These are phyloP conservation scores for Dendrolimus kikuchii DNA, from an alignment of 1,140 invertebrate genomes.

Conservation along the genomic window DNA sequence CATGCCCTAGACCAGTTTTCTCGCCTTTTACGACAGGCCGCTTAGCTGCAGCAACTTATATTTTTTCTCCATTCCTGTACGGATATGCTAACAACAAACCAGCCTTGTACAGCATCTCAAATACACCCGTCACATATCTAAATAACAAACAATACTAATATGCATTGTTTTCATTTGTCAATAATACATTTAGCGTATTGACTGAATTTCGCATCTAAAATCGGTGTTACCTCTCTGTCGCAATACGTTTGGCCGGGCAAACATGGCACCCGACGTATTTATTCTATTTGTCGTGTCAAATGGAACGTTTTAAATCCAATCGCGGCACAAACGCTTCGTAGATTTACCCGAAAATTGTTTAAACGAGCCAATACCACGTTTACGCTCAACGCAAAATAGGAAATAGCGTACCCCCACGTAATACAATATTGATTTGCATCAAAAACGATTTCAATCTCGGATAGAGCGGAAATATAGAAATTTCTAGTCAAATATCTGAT, in stretches of 20 bases:
- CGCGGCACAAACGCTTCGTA: conserved; percentile 18
- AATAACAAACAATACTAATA: no score
- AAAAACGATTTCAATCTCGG: no score
- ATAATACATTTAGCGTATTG: not conserved
- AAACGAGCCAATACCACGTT: conserved; percentile 8
- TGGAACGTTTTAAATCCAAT: conserved; percentile 38
- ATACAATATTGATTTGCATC: no score
- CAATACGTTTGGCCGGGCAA: conserved; percentile 22
- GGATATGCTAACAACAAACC: no score
- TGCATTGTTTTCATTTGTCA: not conserved
- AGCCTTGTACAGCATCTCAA: no score
- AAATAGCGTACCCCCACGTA: not conserved
- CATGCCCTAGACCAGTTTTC: no score
- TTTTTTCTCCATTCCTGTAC: no score
- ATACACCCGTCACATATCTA: no score
- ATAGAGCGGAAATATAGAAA: no score
- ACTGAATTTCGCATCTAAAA: not conserved
- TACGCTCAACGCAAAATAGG: not conserved
- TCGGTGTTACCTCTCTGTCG: not conserved
- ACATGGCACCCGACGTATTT: conserved; percentile 12
- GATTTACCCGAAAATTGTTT: conserved; percentile 22
- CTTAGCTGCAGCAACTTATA: no score
- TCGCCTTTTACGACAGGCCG: no score
- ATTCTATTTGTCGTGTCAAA: conserved; percentile 36
- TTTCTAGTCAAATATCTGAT: no score